Percentiles rank a stretch among this genome's conserved stretches.
Evolutionary conservation across 2,797 vertebrate species (phyloP).

Genomic region (Enteromius paludinosus): DNA sequence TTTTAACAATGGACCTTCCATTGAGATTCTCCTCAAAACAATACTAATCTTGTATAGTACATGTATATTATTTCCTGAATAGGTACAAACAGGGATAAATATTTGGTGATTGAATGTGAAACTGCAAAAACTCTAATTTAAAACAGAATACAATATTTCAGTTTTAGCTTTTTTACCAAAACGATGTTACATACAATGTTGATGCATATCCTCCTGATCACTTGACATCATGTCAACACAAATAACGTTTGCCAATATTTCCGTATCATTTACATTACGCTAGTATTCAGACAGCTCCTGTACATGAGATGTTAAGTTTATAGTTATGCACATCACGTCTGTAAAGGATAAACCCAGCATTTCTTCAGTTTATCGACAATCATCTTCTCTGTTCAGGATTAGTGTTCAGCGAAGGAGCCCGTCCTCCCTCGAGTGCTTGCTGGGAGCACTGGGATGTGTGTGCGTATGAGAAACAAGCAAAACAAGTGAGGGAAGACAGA

Average conservation of each 20-base stretch:
- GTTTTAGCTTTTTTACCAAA: slow-evolving; percentile 49
- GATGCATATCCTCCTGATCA: slow-evolving; percentile 56
- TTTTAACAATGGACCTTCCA: slow-evolving; percentile 49
- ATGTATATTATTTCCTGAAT: slow-evolving; percentile 54
- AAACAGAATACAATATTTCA: slow-evolving; percentile 57
- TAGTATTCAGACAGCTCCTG: slow-evolving; percentile 59
- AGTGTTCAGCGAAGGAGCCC: slow-evolving; percentile 54
- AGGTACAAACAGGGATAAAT: slow-evolving; percentile 59
- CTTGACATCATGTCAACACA: slow-evolving; percentile 53
- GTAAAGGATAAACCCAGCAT: slow-evolving; percentile 50
- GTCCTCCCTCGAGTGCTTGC: slow-evolving; percentile 51
- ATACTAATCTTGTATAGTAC: slow-evolving; percentile 53
- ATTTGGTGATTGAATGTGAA: slow-evolving; percentile 55
- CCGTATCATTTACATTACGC: slow-evolving; percentile 66
- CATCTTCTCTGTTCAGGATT: slow-evolving; percentile 51
- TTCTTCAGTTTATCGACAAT: slow-evolving; percentile 49
- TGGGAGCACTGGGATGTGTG: slow-evolving; percentile 47
- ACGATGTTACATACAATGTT: slow-evolving; percentile 57
- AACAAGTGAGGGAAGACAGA: slow-evolving; percentile 40
- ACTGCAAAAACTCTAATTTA: slow-evolving; percentile 55
- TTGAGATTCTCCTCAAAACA: slow-evolving; percentile 49
- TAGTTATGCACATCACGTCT: slow-evolving; percentile 54
- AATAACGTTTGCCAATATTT: slow-evolving; percentile 55
- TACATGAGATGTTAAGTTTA: slow-evolving; percentile 60
- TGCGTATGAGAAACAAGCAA: slow-evolving; percentile 50